Evolutionary conservation across 2,797 vertebrate species (phyloP).

Genomic region (Manis crassicaudata): DNA sequence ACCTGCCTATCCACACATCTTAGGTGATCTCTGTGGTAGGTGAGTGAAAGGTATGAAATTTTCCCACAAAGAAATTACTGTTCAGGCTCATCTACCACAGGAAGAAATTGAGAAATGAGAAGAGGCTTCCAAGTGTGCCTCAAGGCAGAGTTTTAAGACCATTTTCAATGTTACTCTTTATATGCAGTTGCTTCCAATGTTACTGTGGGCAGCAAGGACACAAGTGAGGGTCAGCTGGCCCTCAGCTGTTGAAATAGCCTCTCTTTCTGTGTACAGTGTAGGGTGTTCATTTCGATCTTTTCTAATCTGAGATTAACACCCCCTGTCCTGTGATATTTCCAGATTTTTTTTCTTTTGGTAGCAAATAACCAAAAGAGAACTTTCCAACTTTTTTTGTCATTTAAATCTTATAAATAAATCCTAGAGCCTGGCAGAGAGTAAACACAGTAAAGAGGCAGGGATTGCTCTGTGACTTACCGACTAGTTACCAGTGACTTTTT

Average conservation of each 20-base stretch:
- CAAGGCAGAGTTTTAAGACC: background rate
- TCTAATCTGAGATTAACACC: background rate
- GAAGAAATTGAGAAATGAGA: background rate
- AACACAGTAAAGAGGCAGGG: too few relatives aligned
- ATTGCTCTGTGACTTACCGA: too few relatives aligned
- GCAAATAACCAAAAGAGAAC: background rate
- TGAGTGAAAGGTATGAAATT: background rate
- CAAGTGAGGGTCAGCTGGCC: too few relatives aligned
- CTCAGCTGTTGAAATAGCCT: accelerated
- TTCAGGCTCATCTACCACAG: background rate
- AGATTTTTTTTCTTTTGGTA: background rate
- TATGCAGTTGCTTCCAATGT: accelerated
- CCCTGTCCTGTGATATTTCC: background rate
- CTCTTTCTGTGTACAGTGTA: too few relatives aligned
- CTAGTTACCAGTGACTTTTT: background rate
- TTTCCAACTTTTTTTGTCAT: background rate
- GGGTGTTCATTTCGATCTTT: too few relatives aligned
- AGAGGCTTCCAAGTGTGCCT: background rate
- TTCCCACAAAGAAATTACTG: background rate
- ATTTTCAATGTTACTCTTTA: background rate
- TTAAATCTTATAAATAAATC: background rate
- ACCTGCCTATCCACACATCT: background rate
- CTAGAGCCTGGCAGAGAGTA: too few relatives aligned
- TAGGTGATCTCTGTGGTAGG: too few relatives aligned
- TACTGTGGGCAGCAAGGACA: background rate